A percentile compares a stretch with the other conserved stretches of the same genome.
Evolutionary conservation across 2,888 invertebrate genomes (phyloP).

Genomic region (Melieria picta): DNA sequence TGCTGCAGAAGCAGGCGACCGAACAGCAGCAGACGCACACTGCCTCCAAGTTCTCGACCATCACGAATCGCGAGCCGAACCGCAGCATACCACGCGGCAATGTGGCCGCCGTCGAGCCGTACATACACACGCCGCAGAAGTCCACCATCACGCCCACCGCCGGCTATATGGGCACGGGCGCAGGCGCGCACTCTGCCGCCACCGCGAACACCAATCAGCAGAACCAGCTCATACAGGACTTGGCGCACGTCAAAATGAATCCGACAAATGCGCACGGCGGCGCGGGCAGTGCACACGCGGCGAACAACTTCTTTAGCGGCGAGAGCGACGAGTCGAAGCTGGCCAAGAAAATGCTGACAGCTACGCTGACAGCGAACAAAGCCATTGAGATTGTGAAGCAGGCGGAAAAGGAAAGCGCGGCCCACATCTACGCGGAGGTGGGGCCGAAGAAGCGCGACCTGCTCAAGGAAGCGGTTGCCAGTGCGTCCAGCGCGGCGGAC

Average conservation of each 20-base stretch:
- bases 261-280: slow-evolving; percentile 31
- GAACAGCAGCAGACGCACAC: slow-evolving; percentile 49
- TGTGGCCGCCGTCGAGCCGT: slow-evolving; percentile 88
- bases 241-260: slow-evolving; percentile 55
- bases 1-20: slow-evolving; percentile 55
- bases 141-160: slow-evolving; percentile 64
- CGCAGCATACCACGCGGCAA: slow-evolving; percentile 73
- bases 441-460: slow-evolving; percentile 58
- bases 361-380: slow-evolving; percentile 69
- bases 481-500: slow-evolving; percentile 43
- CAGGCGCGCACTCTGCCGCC: slow-evolving; percentile 59
- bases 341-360: slow-evolving; percentile 62
- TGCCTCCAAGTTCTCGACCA: slow-evolving; percentile 50
- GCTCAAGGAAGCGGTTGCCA: slow-evolving; percentile 45
- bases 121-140: slow-evolving; percentile 82
- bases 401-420: slow-evolving; percentile 84
- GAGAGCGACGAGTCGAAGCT: slow-evolving; percentile 69
- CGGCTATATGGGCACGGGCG: slow-evolving; percentile 63
- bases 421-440: slow-evolving; percentile 71
- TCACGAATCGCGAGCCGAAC: slow-evolving; percentile 52
- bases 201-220: slow-evolving; percentile 64
- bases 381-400: slow-evolving; percentile 47
- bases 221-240: slow-evolving; percentile 65
- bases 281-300: slow-evolving; percentile 20
- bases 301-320: slow-evolving; percentile 59